Percentiles rank a stretch among this genome's conserved stretches.
Conservation (phyloP, 1,140 invertebrate species). For the Drosophila azteca region DNA sequence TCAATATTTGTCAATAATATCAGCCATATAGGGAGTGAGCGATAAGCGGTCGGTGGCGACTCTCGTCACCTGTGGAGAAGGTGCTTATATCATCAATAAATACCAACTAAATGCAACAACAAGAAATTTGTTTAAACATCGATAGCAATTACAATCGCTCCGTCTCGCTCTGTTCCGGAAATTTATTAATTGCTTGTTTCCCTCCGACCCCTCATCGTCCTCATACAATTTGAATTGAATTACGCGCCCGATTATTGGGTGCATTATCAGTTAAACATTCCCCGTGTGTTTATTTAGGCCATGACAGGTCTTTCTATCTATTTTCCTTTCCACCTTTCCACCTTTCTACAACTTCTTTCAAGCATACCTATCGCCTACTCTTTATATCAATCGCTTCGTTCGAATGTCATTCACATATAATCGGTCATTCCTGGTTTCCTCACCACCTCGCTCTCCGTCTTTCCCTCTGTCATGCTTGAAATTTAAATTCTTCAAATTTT, state of each 20-base stretch:
- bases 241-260: conserved; percentile 50
- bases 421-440: conserved; percentile 28
- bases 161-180: conserved; percentile 32
- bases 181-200: conserved; percentile 50
- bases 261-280: conserved; percentile 38
- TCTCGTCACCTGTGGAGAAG: conserved; percentile 38
- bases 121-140: conserved; percentile 48
- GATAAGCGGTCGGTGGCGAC: conserved; percentile 28
- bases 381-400: conserved; percentile 9
- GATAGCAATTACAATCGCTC: conserved; percentile 49
- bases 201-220: neutral
- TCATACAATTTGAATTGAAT: conserved; percentile 50
- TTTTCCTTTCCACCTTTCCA: neutral
- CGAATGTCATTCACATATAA: conserved; percentile 19
- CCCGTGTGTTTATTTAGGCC: conserved; percentile 39
- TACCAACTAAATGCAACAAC: conserved; percentile 14
- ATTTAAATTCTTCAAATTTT: conserved; percentile 30
- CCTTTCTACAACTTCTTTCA: no score
- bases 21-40: conserved; percentile 20
- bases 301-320: conserved; percentile 39
- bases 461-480: neutral
- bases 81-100: conserved; percentile 51
- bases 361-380: no score
- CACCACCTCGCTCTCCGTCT: no score
- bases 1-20: conserved; percentile 55